Percentiles rank a stretch among this genome's conserved stretches.
Evolutionary conservation across 2,888 invertebrate species (phyloP).

Genomic region (Zonitis immaculata): DNA sequence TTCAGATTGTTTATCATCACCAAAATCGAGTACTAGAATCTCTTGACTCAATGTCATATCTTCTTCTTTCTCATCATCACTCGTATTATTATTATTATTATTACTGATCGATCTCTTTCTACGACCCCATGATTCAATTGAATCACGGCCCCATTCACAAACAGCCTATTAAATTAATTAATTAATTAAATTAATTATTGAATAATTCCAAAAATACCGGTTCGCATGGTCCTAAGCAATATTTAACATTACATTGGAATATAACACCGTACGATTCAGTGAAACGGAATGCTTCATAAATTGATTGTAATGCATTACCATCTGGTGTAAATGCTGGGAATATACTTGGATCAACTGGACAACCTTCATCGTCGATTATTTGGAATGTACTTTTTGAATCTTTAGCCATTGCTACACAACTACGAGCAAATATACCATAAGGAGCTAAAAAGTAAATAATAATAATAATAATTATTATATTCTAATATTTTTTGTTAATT

Average conservation of each 20-base stretch:
- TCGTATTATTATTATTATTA: slow-evolving; percentile 52
- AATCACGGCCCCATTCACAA: slow-evolving; percentile 88
- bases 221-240: slow-evolving; percentile 91
- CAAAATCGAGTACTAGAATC: slow-evolving; percentile 88
- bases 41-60: slow-evolving; percentile 94
- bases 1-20: slow-evolving; percentile 81
- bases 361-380: slow-evolving; percentile 93
- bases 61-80: slow-evolving; percentile 64
- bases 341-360: slow-evolving; percentile 88
- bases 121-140: slow-evolving; percentile 87
- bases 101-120: slow-evolving; percentile 67
- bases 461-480: slow-evolving; percentile 21
- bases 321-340: slow-evolving; percentile 91
- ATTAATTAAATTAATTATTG: no score
- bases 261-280: slow-evolving; percentile 95
- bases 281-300: slow-evolving; percentile 93
- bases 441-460: slow-evolving; percentile 82
- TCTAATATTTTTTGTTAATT: neutral
- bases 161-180: slow-evolving; percentile 58
- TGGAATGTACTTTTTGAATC: slow-evolving; percentile 95
- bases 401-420: slow-evolving; percentile 95
- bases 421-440: slow-evolving; percentile 91
- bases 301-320: slow-evolving; percentile 83
- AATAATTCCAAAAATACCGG: no score
- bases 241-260: slow-evolving; percentile 96